A percentile compares a stretch with the other conserved stretches of the same genome.
These are phyloP conservation scores for Xylocopa sonorina DNA, from an alignment of 1,140 invertebrate genomes.

Conservation along the genomic window DNA sequence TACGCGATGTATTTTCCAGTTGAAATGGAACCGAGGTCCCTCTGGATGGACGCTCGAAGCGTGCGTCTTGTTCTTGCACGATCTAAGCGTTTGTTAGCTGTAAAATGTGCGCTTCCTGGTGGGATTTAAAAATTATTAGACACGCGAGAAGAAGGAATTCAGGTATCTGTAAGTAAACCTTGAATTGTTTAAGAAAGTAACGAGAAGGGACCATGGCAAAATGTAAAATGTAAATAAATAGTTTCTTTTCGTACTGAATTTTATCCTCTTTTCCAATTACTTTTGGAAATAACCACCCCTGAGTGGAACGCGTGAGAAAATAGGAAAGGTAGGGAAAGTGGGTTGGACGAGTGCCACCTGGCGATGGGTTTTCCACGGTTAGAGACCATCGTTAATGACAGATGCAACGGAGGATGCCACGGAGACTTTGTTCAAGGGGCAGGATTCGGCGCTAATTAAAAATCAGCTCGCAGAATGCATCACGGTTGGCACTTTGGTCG, in stretches of 20 bases:
- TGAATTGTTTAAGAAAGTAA: too few relatives aligned
- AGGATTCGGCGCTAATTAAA: conserved; percentile 75
- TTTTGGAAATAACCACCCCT: background rate
- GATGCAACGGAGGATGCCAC: conserved; percentile 55
- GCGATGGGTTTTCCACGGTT: conserved; percentile 36
- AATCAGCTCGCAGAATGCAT: conserved; percentile 71
- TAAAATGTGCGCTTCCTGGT: too few relatives aligned
- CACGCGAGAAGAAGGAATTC: too few relatives aligned
- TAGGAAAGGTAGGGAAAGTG: conserved; percentile 8
- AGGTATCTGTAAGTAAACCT: too few relatives aligned
- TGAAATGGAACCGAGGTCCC: background rate
- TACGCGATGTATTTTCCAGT: background rate
- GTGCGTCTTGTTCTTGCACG: background rate
- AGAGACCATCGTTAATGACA: conserved; percentile 23
- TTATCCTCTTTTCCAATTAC: background rate
- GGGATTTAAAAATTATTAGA: too few relatives aligned
- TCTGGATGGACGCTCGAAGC: background rate
- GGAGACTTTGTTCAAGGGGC: conserved; percentile 65
- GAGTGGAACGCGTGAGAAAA: conserved; percentile 23
- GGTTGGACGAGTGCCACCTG: conserved; percentile 43
- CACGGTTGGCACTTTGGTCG: conserved; percentile 26
- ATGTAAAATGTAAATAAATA: too few relatives aligned
- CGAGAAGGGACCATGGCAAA: too few relatives aligned
- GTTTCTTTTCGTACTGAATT: too few relatives aligned
- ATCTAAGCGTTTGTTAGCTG: too few relatives aligned